Evolutionary conservation across 92 coral and sea anemone species (phyloP).

Genomic region (Phenganax marumi): DNA sequence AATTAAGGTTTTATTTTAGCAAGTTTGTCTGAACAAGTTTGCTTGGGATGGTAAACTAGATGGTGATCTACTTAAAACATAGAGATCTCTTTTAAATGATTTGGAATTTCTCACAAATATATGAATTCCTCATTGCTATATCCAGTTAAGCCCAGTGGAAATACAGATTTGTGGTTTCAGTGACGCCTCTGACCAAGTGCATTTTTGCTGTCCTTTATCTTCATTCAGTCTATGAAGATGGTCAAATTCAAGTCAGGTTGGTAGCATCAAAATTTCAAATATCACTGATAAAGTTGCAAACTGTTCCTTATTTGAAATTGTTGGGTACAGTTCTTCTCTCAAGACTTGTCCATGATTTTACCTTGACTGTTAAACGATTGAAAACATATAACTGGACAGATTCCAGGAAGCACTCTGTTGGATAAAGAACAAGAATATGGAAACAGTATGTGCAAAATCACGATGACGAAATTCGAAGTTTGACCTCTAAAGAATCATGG

Average conservation of each 20-base stretch:
- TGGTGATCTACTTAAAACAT: not conserved
- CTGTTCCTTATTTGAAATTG: conserved; percentile 19
- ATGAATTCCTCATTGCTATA: conserved; percentile 24
- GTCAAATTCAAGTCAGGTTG: not conserved
- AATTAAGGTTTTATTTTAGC: conserved; percentile 16
- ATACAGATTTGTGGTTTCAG: conserved; percentile 20
- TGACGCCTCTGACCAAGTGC: conserved; percentile 19
- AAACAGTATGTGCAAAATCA: conserved; percentile 39
- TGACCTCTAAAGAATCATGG: conserved; percentile 35
- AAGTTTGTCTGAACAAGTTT: conserved; percentile 11
- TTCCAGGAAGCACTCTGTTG: conserved; percentile 34
- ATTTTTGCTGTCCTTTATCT: conserved; percentile 10
- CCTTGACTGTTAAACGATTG: not conserved
- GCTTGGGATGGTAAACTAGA: conserved; percentile 17
- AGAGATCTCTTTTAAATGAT: not conserved
- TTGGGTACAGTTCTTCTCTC: conserved; percentile 4
- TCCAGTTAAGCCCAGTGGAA: not conserved
- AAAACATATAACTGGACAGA: conserved; percentile 31
- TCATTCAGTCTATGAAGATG: conserved; percentile 26
- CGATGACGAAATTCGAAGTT: conserved; percentile 22
- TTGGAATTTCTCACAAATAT: not conserved
- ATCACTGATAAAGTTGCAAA: conserved; percentile 23
- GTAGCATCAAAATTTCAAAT: conserved; percentile 15
- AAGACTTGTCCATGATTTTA: conserved; percentile 17
- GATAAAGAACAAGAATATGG: conserved; percentile 38